Conservation (phyloP, 1,140 invertebrate genomes). For the Trichoplusia ni region DNA sequence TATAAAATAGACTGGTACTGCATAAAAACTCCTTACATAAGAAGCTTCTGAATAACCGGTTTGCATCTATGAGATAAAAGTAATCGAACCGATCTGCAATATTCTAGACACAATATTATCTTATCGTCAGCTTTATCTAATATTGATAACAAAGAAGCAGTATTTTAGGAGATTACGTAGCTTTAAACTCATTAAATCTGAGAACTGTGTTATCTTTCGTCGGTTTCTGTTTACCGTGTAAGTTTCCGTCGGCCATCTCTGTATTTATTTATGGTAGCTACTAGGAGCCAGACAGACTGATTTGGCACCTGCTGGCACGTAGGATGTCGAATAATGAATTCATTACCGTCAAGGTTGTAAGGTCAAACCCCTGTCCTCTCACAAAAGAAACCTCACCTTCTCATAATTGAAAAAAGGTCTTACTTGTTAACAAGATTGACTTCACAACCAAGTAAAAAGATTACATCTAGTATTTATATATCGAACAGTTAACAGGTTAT, state of each 20-base stretch:
- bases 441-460: too few species aligned
- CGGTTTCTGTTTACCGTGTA: too few species aligned
- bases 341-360: neutral
- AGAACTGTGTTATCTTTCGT: conserved; percentile 5
- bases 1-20: too few species aligned
- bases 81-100: neutral
- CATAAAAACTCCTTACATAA: too few species aligned
- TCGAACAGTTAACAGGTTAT: too few species aligned
- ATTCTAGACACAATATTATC: neutral
- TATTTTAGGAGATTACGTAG: conserved; percentile 1
- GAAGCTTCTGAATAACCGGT: too few species aligned
- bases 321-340: neutral
- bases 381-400: too few species aligned
- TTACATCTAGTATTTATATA: too few species aligned
- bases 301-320: neutral
- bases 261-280: conserved; percentile 2
- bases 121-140: neutral
- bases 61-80: too few species aligned
- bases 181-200: conserved; percentile 3
- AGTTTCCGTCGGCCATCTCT: neutral
- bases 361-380: too few species aligned
- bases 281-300: neutral
- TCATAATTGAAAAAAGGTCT: too few species aligned
- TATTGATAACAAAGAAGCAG: neutral
- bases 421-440: too few species aligned